Percentiles rank a stretch among this genome's conserved stretches.
These are phyloP conservation scores for Echinometra lucunter DNA, from an alignment of 53 echinoderm and acorn worm species.

Conservation along the genomic window DNA sequence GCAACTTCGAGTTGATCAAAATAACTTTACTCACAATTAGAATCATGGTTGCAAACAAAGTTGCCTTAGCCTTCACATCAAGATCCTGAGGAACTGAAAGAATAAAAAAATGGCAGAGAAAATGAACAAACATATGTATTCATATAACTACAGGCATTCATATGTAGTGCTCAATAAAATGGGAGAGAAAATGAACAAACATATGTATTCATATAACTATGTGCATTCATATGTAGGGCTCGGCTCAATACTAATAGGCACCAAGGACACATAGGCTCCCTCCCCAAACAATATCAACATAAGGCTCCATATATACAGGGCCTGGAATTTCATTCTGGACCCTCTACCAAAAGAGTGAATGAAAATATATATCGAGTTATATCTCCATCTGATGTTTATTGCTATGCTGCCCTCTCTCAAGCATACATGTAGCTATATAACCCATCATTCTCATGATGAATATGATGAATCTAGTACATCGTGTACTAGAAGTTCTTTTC, in stretches of 20 bases:
- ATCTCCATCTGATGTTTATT: not conserved
- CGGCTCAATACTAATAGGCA: no score
- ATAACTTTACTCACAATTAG: constrained; percentile 74
- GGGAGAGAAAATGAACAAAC: not conserved
- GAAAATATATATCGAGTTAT: no score
- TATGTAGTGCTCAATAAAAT: not conserved
- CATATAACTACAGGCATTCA: not conserved
- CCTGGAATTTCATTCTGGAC: no score
- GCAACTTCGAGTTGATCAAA: not conserved
- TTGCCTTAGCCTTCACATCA: constrained; percentile 78
- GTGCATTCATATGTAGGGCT: not conserved
- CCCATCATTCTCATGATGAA: not conserved
- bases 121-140: not conserved
- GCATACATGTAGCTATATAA: not conserved
- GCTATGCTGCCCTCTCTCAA: not conserved
- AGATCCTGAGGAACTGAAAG: constrained; percentile 75
- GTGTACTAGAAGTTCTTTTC: no score
- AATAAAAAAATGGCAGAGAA: not conserved
- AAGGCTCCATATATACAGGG: no score
- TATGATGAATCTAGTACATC: no score
- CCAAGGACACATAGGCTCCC: no score
- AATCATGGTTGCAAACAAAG: constrained; percentile 70
- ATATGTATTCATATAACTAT: not conserved
- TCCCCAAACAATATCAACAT: no score
- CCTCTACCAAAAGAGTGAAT: no score